Evolutionary conservation across 2,113 vertebrate genomes (phyloP), one percentile per base, ranked within the genome.

Genomic region (Platycercus adscitus): DNA sequence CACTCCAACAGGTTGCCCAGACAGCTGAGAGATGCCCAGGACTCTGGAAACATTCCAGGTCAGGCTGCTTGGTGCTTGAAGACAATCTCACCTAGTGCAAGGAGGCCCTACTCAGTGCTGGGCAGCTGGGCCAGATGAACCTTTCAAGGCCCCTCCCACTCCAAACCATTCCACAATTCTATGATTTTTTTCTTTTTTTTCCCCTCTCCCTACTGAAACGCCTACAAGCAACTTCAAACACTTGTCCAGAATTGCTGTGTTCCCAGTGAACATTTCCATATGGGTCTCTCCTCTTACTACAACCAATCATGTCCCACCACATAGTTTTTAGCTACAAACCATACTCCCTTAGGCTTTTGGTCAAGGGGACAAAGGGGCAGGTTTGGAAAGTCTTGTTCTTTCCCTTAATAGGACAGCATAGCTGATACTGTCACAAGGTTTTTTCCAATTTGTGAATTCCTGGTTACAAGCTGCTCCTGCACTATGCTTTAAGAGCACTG

Each of bases 61-160:
- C 69, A 50, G 18, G 12, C 0, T 24, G 33, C 18, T 28, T 0
- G 0, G 25, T 23, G 29, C 23, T 77, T 13, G 0, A 0, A 43
- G 26, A 58, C 12, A 61, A 47, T 17, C 7, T 15, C 2, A 11
- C 8, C 11, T 7, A 49, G 16, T 2, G n/a, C 17, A 65, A 52
- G 33, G 33, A 6, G 20, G 6, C 33, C 65, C 41, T 56, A 12
- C n/a, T 35, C 13, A 15, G 2, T 50, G n/a, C 43, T 4, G 7
- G 13, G 7, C 1, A 4, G 6, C 14, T 41, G 25, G 12, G 68
- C 10, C 2, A n/a, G 12, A 13, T 6, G 25, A 11, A 13, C 19
- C 6, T 69, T 41, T 11, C 37, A 43, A 43, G 31, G 18, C 15
- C 23, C 20, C 5, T 65, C 9, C 33, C 23, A 64, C 5, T 6